Conservation (phyloP, 2,888 invertebrate species). For the Plebejus anna region DNA sequence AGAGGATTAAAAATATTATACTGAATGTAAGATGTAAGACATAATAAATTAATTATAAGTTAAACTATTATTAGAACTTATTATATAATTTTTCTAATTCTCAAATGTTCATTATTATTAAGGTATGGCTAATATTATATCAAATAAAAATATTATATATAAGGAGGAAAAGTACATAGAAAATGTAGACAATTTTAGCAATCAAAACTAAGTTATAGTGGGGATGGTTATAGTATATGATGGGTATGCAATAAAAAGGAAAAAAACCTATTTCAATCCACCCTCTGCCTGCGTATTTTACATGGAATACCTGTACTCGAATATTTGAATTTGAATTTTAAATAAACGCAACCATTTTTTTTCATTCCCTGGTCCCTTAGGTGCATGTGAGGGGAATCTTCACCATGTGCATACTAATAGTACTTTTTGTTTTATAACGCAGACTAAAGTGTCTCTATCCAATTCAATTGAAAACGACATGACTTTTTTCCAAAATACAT, state of each 20-base stretch:
- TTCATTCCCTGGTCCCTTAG: constrained; percentile 42
- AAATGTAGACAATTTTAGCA: too few species aligned
- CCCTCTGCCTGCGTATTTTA: neutral
- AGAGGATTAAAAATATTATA: too few species aligned
- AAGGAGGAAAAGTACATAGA: too few species aligned
- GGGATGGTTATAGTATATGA: too few species aligned
- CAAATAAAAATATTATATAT: too few species aligned
- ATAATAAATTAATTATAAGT: too few species aligned
- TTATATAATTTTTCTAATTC: too few species aligned
- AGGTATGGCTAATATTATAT: too few species aligned
- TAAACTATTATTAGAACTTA: too few species aligned
- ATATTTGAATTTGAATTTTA: constrained; percentile 20
- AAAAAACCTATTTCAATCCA: neutral
- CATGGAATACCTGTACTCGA: constrained; percentile 11
- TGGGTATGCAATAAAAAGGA: neutral
- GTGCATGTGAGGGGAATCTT: constrained; percentile 42
- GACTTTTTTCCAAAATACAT: neutral
- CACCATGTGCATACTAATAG: constrained; percentile 15
- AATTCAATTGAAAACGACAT: constrained; percentile 8
- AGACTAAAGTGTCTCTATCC: constrained; percentile 2
- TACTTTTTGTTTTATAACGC: neutral
- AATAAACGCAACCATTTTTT: constrained; percentile 35
- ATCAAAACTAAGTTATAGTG: too few species aligned
- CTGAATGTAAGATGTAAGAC: too few species aligned
- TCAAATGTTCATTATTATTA: too few species aligned